Conservation (phyloP, 2,113 vertebrate species). For the Neolamprologus hecqui region DNA sequence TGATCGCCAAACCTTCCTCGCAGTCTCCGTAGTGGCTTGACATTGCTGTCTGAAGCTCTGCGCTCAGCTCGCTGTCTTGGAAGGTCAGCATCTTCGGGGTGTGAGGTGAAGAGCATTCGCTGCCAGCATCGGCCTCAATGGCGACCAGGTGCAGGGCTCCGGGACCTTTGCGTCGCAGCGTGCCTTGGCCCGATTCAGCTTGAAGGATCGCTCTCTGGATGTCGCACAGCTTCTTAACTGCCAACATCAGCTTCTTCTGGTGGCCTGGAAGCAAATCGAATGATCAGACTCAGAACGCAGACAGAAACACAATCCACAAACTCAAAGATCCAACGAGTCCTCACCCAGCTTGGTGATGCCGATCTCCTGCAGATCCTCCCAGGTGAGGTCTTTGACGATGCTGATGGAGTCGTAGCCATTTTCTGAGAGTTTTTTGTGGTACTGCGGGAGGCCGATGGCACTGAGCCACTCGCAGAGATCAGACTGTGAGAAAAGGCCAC, state of each 20-base stretch:
- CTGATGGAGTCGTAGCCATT: slow-evolving; percentile 92
- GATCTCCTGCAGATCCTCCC: slow-evolving; percentile 95
- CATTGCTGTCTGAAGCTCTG: slow-evolving; percentile 87
- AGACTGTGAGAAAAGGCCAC: slow-evolving; percentile 55
- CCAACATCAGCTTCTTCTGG: slow-evolving; percentile 96
- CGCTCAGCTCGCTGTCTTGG: slow-evolving; percentile 88
- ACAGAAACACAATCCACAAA: neutral
- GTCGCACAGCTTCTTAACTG: slow-evolving; percentile 87
- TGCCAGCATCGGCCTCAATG: slow-evolving; percentile 77
- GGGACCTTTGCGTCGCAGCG: slow-evolving; percentile 69
- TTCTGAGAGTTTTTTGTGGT: slow-evolving; percentile 87
- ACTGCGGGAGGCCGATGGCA: slow-evolving; percentile 86
- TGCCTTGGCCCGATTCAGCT: slow-evolving; percentile 67
- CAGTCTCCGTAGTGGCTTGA: slow-evolving; percentile 65
- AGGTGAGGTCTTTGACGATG: slow-evolving; percentile 87
- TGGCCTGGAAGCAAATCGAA: slow-evolving; percentile 72
- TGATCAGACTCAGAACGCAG: neutral
- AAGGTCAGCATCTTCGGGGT: slow-evolving; percentile 84
- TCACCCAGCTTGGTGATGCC: slow-evolving; percentile 94
- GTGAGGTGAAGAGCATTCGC: slow-evolving; percentile 71
- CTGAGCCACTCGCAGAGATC: slow-evolving; percentile 91
- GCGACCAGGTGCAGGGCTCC: slow-evolving; percentile 77
- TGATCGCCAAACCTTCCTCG: slow-evolving; percentile 69
- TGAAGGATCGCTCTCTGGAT: slow-evolving; percentile 79
- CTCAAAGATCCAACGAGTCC: neutral